A percentile compares a stretch with the other conserved stretches of the same genome.
These are phyloP conservation scores for Andricus quercusramuli DNA, from an alignment of 2,888 invertebrate species.

Conservation along the genomic window DNA sequence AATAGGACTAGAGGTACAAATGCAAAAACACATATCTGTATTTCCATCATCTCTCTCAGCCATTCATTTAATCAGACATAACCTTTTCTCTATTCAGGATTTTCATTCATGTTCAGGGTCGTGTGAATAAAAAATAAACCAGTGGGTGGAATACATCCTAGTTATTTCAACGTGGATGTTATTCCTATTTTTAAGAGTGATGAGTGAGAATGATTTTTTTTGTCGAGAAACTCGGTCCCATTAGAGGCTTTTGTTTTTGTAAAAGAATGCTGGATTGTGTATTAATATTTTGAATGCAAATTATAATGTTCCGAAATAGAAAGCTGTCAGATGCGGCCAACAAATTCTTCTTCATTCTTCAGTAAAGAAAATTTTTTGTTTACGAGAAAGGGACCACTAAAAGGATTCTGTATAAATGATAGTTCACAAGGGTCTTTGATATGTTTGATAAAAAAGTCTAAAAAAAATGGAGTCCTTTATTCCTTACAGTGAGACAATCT, in stretches of 20 bases:
- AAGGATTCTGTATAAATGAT: neutral
- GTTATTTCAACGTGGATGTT: no score
- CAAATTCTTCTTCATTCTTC: no score
- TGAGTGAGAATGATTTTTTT: no score
- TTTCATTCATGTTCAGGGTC: neutral
- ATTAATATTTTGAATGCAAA: no score
- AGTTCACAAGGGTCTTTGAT: neutral
- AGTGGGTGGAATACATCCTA: no score
- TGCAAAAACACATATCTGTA: neutral
- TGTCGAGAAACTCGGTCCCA: no score
- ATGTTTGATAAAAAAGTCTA: neutral
- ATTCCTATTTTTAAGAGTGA: no score
- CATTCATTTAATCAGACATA: constrained; percentile 12
- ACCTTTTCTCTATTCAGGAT: constrained; percentile 10
- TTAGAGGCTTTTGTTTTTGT: no score
- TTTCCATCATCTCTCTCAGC: neutral
- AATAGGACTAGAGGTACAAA: neutral
- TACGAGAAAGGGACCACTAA: neutral
- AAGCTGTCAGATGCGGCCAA: no score
- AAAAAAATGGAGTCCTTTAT: neutral
- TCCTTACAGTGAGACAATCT: neutral
- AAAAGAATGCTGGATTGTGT: no score
- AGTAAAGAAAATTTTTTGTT: no score
- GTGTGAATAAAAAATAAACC: neutral
- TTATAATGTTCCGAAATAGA: no score